A percentile compares a stretch with the other conserved stretches of the same genome.
These are phyloP conservation scores for Heteractis magnifica DNA, from an alignment of 92 coral and sea anemone species.

Conservation along the genomic window DNA sequence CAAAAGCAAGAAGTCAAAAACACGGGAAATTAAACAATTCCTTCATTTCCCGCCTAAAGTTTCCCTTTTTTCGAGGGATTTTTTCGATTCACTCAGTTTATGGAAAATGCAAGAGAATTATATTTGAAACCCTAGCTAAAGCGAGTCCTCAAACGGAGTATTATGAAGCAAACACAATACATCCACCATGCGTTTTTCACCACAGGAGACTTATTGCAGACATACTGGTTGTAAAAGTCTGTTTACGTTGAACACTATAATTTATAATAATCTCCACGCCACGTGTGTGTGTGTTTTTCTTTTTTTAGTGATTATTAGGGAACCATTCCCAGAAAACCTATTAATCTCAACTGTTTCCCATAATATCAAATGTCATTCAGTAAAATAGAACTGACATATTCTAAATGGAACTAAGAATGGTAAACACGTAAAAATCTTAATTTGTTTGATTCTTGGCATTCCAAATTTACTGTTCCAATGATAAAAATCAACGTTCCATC, in stretches of 20 bases:
- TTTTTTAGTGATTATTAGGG: constrained; percentile 1
- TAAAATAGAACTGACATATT: no score
- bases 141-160: background rate
- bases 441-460: no score
- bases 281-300: constrained; percentile 3
- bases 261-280: constrained; percentile 9
- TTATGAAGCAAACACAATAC: background rate
- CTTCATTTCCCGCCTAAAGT: background rate
- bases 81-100: background rate
- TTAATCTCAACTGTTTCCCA: background rate
- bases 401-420: background rate
- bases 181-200: background rate
- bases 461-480: no score
- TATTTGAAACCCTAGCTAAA: background rate
- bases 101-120: no score
- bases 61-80: background rate
- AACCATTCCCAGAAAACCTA: background rate
- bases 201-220: background rate
- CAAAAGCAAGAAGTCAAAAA: background rate
- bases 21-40: background rate
- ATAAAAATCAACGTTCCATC: no score
- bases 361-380: background rate
- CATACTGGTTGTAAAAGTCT: background rate
- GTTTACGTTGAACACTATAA: no score
- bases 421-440: no score